A percentile compares a stretch with the other conserved stretches of the same genome.
Conservation (phyloP, 2,888 invertebrate species). For the Drosophila aldrichi region DNA sequence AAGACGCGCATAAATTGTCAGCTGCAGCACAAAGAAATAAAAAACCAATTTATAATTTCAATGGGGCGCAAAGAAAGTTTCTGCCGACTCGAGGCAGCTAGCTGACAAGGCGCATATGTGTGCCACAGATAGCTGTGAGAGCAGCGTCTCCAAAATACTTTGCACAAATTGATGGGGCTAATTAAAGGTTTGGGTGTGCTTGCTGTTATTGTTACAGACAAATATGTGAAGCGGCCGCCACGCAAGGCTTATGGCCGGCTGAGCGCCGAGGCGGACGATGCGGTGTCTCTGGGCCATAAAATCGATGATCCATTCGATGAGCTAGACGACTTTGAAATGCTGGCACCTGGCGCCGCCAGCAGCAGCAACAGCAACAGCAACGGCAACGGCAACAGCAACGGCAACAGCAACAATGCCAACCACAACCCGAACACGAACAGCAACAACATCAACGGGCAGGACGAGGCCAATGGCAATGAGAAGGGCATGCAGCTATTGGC, state of each 20-base stretch:
- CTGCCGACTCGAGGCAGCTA: background rate
- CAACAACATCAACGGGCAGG: constrained; percentile 44
- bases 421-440: constrained; percentile 10
- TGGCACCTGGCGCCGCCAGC: constrained; percentile 72
- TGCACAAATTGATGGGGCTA: constrained; percentile 34
- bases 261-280: constrained; percentile 84
- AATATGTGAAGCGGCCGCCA: constrained; percentile 85
- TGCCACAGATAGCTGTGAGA: background rate
- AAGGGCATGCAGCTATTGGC: constrained; percentile 58
- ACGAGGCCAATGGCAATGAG: constrained; percentile 47
- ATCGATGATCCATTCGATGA: constrained; percentile 85
- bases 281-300: constrained; percentile 82
- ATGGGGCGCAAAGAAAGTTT: constrained; percentile 34
- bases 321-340: constrained; percentile 83
- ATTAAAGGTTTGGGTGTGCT: constrained; percentile 30
- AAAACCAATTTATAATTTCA: constrained; percentile 46
- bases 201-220: constrained; percentile 70
- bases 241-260: constrained; percentile 85
- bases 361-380: constrained; percentile 42
- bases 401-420: constrained; percentile 34
- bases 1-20: constrained; percentile 59
- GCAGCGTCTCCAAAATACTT: constrained; percentile 17
- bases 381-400: constrained; percentile 25
- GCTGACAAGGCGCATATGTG: constrained; percentile 12
- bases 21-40: constrained; percentile 32